Evolutionary conservation across 2,888 invertebrate genomes (phyloP).

Genomic region (Lithophane socia): DNA sequence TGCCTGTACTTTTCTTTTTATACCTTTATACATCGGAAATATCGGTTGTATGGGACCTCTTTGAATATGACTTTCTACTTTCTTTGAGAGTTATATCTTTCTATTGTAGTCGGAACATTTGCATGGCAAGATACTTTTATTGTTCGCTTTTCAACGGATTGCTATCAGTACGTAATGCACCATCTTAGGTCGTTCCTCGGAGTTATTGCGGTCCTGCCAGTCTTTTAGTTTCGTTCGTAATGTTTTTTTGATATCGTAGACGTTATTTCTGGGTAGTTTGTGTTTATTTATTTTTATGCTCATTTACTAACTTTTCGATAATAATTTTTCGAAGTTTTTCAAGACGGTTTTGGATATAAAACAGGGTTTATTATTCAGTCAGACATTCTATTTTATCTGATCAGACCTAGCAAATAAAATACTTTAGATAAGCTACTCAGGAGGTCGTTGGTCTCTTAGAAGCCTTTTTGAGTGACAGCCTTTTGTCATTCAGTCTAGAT

Average conservation of each 20-base stretch:
- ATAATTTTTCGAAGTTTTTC: background rate
- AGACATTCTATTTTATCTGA: slow-evolving; percentile 10
- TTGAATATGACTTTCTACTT: slow-evolving; percentile 37
- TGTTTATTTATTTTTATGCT: slow-evolving; percentile 22
- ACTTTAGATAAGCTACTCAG: background rate
- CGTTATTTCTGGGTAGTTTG: slow-evolving; percentile 29
- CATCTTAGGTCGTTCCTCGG: slow-evolving; percentile 42
- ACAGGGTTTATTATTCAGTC: slow-evolving; percentile 6
- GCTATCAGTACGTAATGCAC: slow-evolving; percentile 51
- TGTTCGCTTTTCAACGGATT: slow-evolving; percentile 53
- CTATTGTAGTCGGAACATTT: slow-evolving; percentile 53
- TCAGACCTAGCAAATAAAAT: slow-evolving; percentile 16
- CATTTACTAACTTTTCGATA: slow-evolving; percentile 8
- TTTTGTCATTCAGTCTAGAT: slow-evolving; percentile 16
- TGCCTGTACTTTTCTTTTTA: background rate
- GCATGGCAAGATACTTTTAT: slow-evolving; percentile 57
- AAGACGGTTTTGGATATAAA: background rate
- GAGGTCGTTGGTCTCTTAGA: slow-evolving; percentile 2
- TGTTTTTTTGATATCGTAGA: slow-evolving; percentile 45
- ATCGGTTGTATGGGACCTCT: slow-evolving; percentile 51
- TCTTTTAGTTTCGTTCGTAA: slow-evolving; percentile 40
- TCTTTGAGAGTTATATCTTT: slow-evolving; percentile 50
- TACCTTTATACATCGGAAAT: slow-evolving; percentile 27
- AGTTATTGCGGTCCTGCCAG: slow-evolving; percentile 35
- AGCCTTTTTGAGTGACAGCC: slow-evolving; percentile 6